Conservation (phyloP, 2,113 vertebrate species). For the Pteropus alecto region DNA sequence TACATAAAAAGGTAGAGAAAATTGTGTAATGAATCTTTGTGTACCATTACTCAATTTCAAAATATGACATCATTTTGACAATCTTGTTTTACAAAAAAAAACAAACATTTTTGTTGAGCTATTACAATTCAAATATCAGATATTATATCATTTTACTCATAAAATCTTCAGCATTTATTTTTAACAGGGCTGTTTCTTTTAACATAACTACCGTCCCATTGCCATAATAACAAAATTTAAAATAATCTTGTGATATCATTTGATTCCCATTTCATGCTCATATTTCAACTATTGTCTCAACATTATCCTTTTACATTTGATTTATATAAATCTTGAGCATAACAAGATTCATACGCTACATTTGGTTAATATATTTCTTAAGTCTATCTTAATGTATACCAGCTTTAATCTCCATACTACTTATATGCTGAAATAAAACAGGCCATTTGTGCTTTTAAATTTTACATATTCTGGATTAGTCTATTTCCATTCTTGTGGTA, state of each 20-base stretch:
- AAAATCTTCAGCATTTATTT: neutral
- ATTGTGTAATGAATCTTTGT: neutral
- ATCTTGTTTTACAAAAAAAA: neutral
- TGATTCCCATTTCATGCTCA: neutral
- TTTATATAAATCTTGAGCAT: neutral
- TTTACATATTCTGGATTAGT: neutral
- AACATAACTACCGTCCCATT: neutral
- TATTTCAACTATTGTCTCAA: neutral
- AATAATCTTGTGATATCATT: neutral
- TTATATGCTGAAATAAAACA: neutral
- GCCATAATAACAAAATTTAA: neutral
- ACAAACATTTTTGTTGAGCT: neutral
- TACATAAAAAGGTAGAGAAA: neutral
- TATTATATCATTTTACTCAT: neutral
- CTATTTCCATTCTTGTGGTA: neutral
- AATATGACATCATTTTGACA: neutral
- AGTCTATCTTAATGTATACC: neutral
- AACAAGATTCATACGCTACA: neutral
- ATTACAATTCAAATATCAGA: neutral
- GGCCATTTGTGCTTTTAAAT: neutral
- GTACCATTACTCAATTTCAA: neutral
- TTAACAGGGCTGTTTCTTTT: neutral
- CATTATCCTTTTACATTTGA: neutral
- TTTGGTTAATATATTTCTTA: neutral
- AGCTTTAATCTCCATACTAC: neutral